Evolutionary conservation across 2,797 vertebrate species (phyloP), one percentile per base, ranked within the genome.

Genomic region (Acipenser transmontanus): DNA sequence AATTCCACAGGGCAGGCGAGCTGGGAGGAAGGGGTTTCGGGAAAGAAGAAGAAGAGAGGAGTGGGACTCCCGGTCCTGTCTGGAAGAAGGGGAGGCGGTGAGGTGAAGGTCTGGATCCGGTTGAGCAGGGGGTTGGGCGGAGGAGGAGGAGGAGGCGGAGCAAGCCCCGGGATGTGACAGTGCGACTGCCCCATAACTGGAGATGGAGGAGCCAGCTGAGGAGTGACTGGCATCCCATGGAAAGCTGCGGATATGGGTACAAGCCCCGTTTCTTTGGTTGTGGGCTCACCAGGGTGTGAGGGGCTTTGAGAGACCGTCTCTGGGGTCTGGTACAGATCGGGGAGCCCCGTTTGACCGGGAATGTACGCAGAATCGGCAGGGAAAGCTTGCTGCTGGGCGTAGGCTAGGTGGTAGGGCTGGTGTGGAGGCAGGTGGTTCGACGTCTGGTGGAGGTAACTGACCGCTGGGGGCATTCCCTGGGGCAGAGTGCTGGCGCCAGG

Each of bases 381-480:
- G 6, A 76, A 50, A 65, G 70, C 70, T 50, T 80, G 82, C 76
- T 86, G 90, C 47, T 81, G 84, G 34, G 34, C 4, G 34, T 34
- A 34, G 34, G 34, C 34, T 34, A 3, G 34, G 4, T 3, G 34
- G 34, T 4, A 34, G 34, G 34, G 34, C 1, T 61, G 50, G 63
- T 60, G 76, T 60, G 67, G 59, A 0, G 76, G 71, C 62, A 84
- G 66, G 34, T 69, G 34, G 34, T 34, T 34, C 4, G 34, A 1
- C 0, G 34, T 34, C 34, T 34, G 62, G 0, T 78, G 68, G 17
- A 89, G 79, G 72, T 80, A 93, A 62, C 69, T 80, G 0, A 72
- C 79, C 0, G 80, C 81, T 1, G 84, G 72, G 50, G 79, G 78
- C 60, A 89, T 64, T 14, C 74, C 84, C 69, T 89, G 88, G 12